Evolutionary conservation across 2,113 vertebrate genomes (phyloP).

Genomic region (Guaruba guarouba): DNA sequence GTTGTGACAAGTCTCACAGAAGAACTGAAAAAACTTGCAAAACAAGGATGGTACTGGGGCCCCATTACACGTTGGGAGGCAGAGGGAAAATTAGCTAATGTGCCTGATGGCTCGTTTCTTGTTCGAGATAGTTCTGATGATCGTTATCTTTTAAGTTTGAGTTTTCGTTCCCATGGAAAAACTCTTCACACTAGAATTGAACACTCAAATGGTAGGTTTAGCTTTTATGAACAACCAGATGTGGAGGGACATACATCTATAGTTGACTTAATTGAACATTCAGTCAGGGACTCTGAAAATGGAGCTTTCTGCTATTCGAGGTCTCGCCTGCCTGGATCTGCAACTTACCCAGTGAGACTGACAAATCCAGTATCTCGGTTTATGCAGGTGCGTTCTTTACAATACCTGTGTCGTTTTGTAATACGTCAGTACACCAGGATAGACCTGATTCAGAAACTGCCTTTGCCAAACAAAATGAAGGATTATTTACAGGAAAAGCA

Average conservation of each 20-base stretch:
- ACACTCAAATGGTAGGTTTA: conserved; percentile 97
- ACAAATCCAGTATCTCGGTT: conserved; percentile 96
- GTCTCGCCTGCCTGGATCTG: conserved; percentile 95
- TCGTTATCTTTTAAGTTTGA: conserved; percentile 94
- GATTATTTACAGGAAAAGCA: conserved; percentile 99
- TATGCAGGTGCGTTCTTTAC: conserved; percentile 98
- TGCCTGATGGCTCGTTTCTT: conserved; percentile 93
- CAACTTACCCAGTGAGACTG: conserved; percentile 94
- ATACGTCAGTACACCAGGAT: conserved; percentile 98
- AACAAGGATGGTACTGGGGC: conserved; percentile 99
- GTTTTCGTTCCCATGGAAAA: conserved; percentile 95
- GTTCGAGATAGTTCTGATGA: conserved; percentile 97
- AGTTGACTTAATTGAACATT: conserved; percentile 96
- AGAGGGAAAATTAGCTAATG: conserved; percentile 91
- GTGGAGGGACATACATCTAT: conserved; percentile 97
- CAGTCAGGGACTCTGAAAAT: conserved; percentile 96
- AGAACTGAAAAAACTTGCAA: conserved; percentile 96
- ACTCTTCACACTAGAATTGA: conserved; percentile 98
- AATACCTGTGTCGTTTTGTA: conserved; percentile 98
- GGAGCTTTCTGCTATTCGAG: conserved; percentile 98
- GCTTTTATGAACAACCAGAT: conserved; percentile 98
- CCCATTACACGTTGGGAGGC: conserved; percentile 98
- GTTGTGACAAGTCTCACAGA: conserved; percentile 95
- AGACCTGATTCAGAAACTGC: conserved; percentile 99
- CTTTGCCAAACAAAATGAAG: conserved; percentile 99